Evolutionary conservation across 2,113 vertebrate species (phyloP), one percentile per base, ranked within the genome.

Genomic region (Chloropsis cyanopogon): DNA sequence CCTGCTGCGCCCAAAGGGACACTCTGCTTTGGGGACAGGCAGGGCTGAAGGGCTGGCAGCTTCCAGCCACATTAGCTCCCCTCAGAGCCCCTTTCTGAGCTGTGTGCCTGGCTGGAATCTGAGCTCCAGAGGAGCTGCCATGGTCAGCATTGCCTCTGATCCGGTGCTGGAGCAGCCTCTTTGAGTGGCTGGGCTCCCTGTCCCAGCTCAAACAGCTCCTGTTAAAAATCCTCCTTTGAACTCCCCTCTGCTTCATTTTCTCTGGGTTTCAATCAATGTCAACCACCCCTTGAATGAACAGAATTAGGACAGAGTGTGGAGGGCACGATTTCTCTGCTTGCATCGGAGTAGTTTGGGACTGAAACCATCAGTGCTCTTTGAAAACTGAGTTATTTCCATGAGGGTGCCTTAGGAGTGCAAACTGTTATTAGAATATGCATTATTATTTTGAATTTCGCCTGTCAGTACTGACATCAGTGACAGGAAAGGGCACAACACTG

Each of bases 401-500:
- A 82, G 88, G 69, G n/a, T 86, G 82, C 72, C 90, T 81, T 90
- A 88, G 87, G 88, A 95, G 72, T 90, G 73, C 88, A 88, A 93
- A 90, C 52, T 60, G 72, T 86, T 97, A 93, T 95, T 96, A 96
- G 93, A 94, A 96, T 95, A 91, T 81, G 73, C 88, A 92, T 96
- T 95, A 95, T 90, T 93, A 92, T 84, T 94, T 95, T 94, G 93
- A 92, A 90, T 96, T 92, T 92, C 37, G 6, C 90, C 93, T 86
- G 89, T 69, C 88, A 90, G 42, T 69, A 7, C 71, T 92, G 86
- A 86, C 94, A 92, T 42, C 57, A 53, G 69, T 73, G 92, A 93
- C 93, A 92, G 89, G 33, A 95, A 93, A 96, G 95, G 93, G 85
- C 94, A 90, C 49, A 29, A 37, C 14, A 42, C 33, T 47, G 80